These are phyloP conservation scores for Protonibea diacanthus DNA, from an alignment of 2,797 vertebrate species.

Conservation along the genomic window DNA sequence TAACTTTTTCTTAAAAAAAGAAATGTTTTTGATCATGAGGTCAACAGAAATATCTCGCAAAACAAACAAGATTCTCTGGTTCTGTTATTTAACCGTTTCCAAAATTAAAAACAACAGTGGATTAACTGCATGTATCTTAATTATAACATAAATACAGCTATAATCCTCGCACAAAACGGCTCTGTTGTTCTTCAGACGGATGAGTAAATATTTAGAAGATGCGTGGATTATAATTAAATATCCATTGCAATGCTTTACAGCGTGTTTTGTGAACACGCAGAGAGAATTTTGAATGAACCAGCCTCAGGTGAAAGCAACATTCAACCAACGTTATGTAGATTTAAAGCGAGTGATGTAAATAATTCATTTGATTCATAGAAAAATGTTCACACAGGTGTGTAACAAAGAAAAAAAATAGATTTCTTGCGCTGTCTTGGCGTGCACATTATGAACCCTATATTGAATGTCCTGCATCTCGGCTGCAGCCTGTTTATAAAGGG, in stretches of 20 bases:
- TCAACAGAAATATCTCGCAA: not conserved
- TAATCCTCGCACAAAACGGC: not conserved
- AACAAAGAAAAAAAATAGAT: not conserved
- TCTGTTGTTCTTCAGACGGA: not conserved
- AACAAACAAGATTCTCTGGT: not conserved
- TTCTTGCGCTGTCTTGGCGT: not conserved
- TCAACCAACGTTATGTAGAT: not conserved
- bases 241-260: not conserved
- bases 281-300: not conserved
- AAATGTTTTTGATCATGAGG: not conserved
- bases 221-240: not conserved
- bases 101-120: not conserved
- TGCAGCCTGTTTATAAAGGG: conserved; percentile 47
- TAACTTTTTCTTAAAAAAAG: not conserved
- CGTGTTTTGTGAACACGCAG: not conserved
- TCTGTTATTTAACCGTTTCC: not conserved
- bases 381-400: not conserved
- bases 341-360: not conserved
- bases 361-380: not conserved
- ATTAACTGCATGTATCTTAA: not conserved
- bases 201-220: not conserved
- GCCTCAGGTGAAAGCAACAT: not conserved
- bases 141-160: not conserved
- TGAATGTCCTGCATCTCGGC: not conserved
- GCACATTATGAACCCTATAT: not conserved